Base-by-base conservation (phyloP, 2,113 vertebrate species). In the Asarcornis scutulata region DNA sequence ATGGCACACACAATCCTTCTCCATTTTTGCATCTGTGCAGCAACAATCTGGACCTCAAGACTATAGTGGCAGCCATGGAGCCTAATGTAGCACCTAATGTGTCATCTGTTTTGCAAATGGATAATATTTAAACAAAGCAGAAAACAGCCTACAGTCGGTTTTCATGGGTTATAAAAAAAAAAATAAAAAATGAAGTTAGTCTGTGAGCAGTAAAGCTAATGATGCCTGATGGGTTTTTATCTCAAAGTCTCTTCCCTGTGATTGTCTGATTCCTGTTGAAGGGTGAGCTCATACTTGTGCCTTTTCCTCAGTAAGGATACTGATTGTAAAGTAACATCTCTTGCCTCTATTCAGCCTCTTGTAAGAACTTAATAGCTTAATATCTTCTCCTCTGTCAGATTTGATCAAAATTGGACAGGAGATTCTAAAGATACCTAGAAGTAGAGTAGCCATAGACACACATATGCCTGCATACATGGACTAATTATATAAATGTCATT, bases 121-220 rank as follows among this genome's bases (percentile, higher is more conserved):
- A 7, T 84, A 60, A 88, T 76, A 73, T 75, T 93, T 69, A 93
- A 95, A 91, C 77, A 93, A 76, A 92, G 91, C 34, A 90, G 77
- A 96, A 92, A 88, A 83, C 56, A 90, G 73, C 82, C 64, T 53
- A 48, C 52, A 68, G 52, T 21, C 20, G 63, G 25, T 96, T 91
- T 91, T 86, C 68, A 68, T 20, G 17, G 66, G 15, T 67, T 60
- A 50, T 34, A 6, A 23, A 11, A 20, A 50, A 27, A 17, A 11
- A 20, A 48, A 27, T 29, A 32, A 63, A 23, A 11, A 15, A 50
- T 38, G 25, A 66, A 69, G 50, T 50, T 56, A 42, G 59, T 68
- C 88, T 88, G 60, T 64, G 46, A 93, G 29, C 83, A 81, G 85
- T 93, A 93, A 93, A 93, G 75, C 46, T 95, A 96, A 92, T 48